Evolutionary conservation across 2,888 invertebrate species (phyloP).

Genomic region (Embidobia sp.): DNA sequence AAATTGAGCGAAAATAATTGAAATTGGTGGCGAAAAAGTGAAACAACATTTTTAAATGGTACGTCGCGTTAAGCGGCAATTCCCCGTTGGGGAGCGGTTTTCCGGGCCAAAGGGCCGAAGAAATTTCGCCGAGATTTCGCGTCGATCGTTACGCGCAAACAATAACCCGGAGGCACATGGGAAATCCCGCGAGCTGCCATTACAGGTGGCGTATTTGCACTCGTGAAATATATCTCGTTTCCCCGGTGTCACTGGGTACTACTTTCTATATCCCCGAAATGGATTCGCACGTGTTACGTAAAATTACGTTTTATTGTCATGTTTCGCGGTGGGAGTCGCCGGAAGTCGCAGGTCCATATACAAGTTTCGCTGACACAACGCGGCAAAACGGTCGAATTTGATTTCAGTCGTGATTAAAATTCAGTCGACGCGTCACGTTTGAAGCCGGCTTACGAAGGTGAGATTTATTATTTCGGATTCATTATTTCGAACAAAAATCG

Average conservation of each 20-base stretch:
- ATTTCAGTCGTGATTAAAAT: no score
- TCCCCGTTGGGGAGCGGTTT: slow-evolving; percentile 25
- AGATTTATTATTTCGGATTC: no score
- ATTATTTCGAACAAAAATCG: no score
- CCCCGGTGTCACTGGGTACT: slow-evolving; percentile 20
- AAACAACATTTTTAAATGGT: no score
- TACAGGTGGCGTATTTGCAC: slow-evolving; percentile 23
- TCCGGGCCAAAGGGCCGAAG: slow-evolving; percentile 25
- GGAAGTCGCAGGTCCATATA: no score
- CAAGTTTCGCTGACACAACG: no score
- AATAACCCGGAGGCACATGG: slow-evolving; percentile 65
- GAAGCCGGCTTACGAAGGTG: no score
- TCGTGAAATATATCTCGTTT: slow-evolving; percentile 5
- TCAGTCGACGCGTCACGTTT: no score
- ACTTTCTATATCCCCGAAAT: slow-evolving; percentile 15
- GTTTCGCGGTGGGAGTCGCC: not conserved
- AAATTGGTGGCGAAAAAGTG: no score
- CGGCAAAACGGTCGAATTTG: no score
- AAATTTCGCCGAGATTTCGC: slow-evolving; percentile 43
- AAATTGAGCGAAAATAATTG: not conserved
- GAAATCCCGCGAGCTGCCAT: slow-evolving; percentile 56
- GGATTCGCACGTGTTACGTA: slow-evolving; percentile 2
- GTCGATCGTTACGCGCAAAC: slow-evolving; percentile 57
- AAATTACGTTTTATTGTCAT: slow-evolving; percentile 11
- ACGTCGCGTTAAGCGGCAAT: no score